phyloP scores from a whole-genome alignment of 2,797 vertebrate genomes.

The Gadopsis bispinosus region DNA sequence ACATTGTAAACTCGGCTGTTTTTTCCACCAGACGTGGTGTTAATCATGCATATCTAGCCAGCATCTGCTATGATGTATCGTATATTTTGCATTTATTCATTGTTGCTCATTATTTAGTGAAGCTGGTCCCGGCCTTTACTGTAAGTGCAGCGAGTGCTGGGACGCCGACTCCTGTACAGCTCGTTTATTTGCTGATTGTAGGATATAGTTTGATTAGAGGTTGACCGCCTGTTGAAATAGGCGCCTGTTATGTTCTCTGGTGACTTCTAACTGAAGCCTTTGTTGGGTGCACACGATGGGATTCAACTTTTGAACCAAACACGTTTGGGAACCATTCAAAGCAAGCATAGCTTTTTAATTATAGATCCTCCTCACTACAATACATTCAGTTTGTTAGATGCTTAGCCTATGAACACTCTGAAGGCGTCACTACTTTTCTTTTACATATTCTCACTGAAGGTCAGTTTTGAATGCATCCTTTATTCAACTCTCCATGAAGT shows the following conservation, averaged over 20 bases:
- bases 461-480: neutral
- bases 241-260: slow-evolving; percentile 16
- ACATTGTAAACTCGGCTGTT: slow-evolving; percentile 55
- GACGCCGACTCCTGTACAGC: slow-evolving; percentile 29
- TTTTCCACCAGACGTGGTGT: slow-evolving; percentile 34
- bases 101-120: slow-evolving; percentile 45
- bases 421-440: neutral
- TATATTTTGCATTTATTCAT: neutral
- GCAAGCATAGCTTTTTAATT: slow-evolving; percentile 10
- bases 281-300: neutral
- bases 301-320: slow-evolving; percentile 17
- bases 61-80: slow-evolving; percentile 40
- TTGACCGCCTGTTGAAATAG: slow-evolving; percentile 21
- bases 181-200: slow-evolving; percentile 44
- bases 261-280: slow-evolving; percentile 8
- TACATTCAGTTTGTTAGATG: neutral
- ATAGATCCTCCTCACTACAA: neutral
- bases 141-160: slow-evolving; percentile 7
- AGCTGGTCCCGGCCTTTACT: slow-evolving; percentile 27
- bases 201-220: slow-evolving; percentile 40
- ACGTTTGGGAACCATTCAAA: slow-evolving; percentile 15
- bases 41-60: slow-evolving; percentile 59
- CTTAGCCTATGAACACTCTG: slow-evolving; percentile 2
- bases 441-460: neutral
- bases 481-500: neutral